These are phyloP conservation scores for Anoplius nigerrimus DNA, from an alignment of 2,888 invertebrate genomes.

Conservation along the genomic window DNA sequence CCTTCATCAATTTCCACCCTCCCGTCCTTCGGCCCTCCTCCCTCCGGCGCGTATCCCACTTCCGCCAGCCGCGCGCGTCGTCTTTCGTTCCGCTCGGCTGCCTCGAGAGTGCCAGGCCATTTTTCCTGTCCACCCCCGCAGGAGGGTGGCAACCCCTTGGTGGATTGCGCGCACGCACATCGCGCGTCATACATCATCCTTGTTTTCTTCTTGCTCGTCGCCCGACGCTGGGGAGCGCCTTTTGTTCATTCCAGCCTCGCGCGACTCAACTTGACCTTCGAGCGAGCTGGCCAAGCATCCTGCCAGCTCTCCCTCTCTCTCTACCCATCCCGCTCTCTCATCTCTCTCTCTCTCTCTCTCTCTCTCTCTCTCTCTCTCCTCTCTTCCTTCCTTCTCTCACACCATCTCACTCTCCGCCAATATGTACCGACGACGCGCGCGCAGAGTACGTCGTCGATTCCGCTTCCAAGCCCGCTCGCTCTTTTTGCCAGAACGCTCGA, in stretches of 20 bases:
- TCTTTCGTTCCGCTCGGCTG: no score
- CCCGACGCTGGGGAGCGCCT: neutral
- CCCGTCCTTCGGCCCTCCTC: no score
- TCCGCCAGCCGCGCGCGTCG: no score
- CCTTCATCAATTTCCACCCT: no score
- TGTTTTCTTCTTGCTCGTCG: neutral
- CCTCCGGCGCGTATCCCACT: no score
- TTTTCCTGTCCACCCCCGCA: no score
- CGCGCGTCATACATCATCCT: no score
- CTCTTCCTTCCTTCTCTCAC: neutral
- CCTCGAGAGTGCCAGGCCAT: no score
- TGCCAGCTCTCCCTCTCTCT: neutral
- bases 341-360: neutral
- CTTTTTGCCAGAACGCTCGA: neutral
- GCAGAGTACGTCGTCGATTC: neutral
- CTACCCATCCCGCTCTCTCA: neutral
- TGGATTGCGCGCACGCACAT: no score
- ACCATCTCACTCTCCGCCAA: no score
- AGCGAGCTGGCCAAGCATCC: conserved; percentile 14
- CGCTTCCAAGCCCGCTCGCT: neutral
- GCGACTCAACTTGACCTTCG: neutral
- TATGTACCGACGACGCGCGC: no score
- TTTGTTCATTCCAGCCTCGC: neutral
- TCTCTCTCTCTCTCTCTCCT: neutral
- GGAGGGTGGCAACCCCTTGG: no score